Evolutionary conservation across 2,888 invertebrate species (phyloP).

Genomic region (Branchellion lobata): DNA sequence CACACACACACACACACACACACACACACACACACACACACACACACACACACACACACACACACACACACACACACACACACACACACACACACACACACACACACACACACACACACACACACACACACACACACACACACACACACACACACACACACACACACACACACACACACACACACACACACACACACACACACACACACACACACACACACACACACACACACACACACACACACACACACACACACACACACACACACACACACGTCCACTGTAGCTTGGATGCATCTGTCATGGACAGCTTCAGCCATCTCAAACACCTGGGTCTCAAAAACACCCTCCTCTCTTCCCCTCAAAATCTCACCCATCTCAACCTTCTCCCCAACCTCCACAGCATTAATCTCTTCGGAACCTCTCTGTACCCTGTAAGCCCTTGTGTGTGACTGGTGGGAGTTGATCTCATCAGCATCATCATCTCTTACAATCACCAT

Average conservation of each 20-base stretch:
- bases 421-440: not conserved
- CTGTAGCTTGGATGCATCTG: not conserved
- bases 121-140: conserved; percentile 32
- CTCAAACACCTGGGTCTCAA: not conserved
- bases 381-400: not conserved
- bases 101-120: conserved; percentile 32
- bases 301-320: not conserved
- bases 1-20: conserved; percentile 33
- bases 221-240: conserved; percentile 17
- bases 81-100: conserved; percentile 28
- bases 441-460: not conserved
- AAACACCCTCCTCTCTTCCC: not conserved
- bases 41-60: conserved; percentile 19
- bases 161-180: not conserved
- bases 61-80: conserved; percentile 34
- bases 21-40: conserved; percentile 33
- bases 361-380: not conserved
- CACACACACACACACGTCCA: not conserved
- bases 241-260: not conserved
- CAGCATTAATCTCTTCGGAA: not conserved
- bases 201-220: conserved; percentile 15
- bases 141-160: conserved; percentile 28
- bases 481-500: too few relatives aligned
- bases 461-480: too few relatives aligned
- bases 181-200: not conserved